Conservation (phyloP, 1,140 invertebrate species). For the Cataglyphis hispanica region DNA sequence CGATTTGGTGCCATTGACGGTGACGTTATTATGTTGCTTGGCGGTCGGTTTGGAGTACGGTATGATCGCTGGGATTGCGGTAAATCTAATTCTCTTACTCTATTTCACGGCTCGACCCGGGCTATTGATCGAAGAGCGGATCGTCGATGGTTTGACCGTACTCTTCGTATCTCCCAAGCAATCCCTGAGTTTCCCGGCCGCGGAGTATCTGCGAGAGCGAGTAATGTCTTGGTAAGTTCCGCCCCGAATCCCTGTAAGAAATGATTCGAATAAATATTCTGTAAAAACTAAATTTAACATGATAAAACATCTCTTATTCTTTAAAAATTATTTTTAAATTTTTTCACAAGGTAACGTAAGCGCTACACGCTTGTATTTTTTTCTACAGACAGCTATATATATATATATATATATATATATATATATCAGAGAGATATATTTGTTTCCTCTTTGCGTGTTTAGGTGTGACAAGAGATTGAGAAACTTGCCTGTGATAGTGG, state of each 20-base stretch:
- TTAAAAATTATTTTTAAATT: background rate
- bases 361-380: background rate
- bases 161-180: conserved; percentile 88
- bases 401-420: background rate
- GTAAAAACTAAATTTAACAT: no score
- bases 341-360: background rate
- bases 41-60: conserved; percentile 91
- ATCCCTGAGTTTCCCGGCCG: conserved; percentile 89
- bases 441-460: conserved; percentile 48
- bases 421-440: background rate
- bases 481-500: conserved; percentile 87
- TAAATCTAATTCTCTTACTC: conserved; percentile 90
- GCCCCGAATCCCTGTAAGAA: conserved; percentile 26
- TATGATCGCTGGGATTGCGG: conserved; percentile 90
- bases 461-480: conserved; percentile 79
- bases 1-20: conserved; percentile 89
- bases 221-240: conserved; percentile 84
- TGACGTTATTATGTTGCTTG: conserved; percentile 89
- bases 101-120: conserved; percentile 90
- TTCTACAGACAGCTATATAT: background rate
- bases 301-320: no score
- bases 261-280: background rate
- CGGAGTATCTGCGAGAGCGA: conserved; percentile 88
- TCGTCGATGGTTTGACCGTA: conserved; percentile 79
- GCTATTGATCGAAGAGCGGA: conserved; percentile 85